Evolutionary conservation across 2,113 vertebrate genomes (phyloP).

Genomic region (Macaca fascicularis): T2T-MFA8v1.1 NC_088378.1:38532001-38532500

Average conservation of each 20-base stretch:
- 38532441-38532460: not conserved
- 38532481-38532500: not conserved
- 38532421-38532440: not conserved
- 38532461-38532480: not conserved
- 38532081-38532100: slow-evolving; percentile 62
- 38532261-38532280: not conserved
- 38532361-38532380: not conserved
- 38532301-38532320: not conserved
- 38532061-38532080: slow-evolving; percentile 48
- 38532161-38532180: slow-evolving; percentile 67
- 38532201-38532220: slow-evolving; percentile 2
- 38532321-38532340: not conserved
- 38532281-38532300: slow-evolving; percentile 15
- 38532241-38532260: slow-evolving; percentile 45
- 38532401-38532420: not conserved
- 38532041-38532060: slow-evolving; percentile 67
- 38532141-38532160: slow-evolving; percentile 42
- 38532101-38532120: slow-evolving; percentile 52
- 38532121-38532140: slow-evolving; percentile 38
- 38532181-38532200: slow-evolving; percentile 67
- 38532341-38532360: not conserved
- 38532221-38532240: slow-evolving; percentile 70
- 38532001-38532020: slow-evolving; percentile 69
- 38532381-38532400: not conserved
- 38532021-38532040: slow-evolving; percentile 66